Percentiles rank a stretch among this genome's conserved stretches.
Evolutionary conservation across 2,113 vertebrate species (phyloP).

Genomic region (Callipepla californica): DNA sequence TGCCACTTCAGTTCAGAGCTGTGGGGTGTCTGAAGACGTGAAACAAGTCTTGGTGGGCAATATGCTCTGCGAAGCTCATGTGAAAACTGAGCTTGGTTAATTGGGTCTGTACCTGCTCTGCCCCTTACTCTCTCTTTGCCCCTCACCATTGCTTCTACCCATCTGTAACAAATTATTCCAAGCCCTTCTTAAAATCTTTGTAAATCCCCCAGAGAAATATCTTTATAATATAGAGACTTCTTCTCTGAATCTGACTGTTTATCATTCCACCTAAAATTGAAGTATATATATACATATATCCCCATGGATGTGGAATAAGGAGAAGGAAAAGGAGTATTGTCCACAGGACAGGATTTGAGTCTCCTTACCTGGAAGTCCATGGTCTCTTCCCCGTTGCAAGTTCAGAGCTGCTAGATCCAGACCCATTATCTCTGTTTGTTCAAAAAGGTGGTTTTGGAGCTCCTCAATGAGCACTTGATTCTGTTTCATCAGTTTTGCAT

Average conservation of each 20-base stretch:
- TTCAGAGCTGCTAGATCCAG: constrained; percentile 86
- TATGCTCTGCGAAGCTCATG: fast-evolving
- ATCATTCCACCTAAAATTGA: background rate
- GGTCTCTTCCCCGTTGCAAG: constrained; percentile 85
- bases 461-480: constrained; percentile 83
- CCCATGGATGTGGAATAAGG: too few relatives aligned
- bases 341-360: background rate
- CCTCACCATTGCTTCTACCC: background rate
- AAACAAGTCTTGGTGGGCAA: background rate
- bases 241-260: background rate
- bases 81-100: background rate
- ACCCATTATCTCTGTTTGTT: constrained; percentile 76
- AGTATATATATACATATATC: too few relatives aligned
- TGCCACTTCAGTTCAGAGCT: background rate
- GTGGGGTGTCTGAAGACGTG: background rate
- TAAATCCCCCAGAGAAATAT: background rate
- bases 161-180: background rate
- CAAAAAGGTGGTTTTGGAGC: constrained; percentile 84
- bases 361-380: constrained; percentile 82
- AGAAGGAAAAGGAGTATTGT: background rate
- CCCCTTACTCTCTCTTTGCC: background rate
- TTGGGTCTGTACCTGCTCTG: background rate
- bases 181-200: background rate
- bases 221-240: background rate
- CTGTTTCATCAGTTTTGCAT: constrained; percentile 84